Evolutionary conservation across 2,797 vertebrate species (phyloP), one percentile per base, ranked within the genome.

Genomic region (Xenentodon cancila): DNA sequence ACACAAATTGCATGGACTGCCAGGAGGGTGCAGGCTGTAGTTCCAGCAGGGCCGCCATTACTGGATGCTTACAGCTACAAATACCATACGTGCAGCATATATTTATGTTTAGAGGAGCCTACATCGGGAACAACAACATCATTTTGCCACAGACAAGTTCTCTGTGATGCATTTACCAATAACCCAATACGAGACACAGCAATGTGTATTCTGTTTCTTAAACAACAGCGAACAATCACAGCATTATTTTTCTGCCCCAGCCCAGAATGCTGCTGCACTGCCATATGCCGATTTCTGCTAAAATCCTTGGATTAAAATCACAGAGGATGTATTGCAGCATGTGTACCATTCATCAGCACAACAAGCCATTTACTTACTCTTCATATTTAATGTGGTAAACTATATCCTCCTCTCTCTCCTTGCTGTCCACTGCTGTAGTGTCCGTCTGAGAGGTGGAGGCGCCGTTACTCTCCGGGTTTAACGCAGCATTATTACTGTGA

Each of bases 361-460:
- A 68, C n/a, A 59, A 73, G 51, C 18, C 62, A 8, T 64, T 40
- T 88, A 98, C 98, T 98, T 97, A 99, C 98, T 99, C 98, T 73
- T 99, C 98, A 1, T 99, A 99, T 95, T 97, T 96, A 93, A 99
- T 98, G 94, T 94, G 97, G 93, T 99, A 99, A 89, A 95, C 86
- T 89, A 94, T 88, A 69, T 96, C 94, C 89, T 97, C 94, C 85
- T 90, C 93, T 84, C 76, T 86, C 84, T 94, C 93, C 80, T 82
- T 88, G 84, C 37, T 62, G 49, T 88, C 87, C 11, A 73, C 21
- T 52, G 84, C 58, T 82, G 93, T 77, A 89, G 87, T 94, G 89
- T 96, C 94, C 61, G 93, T 96, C 64, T 95, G 93, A 91, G 97
- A 98, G 55, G 97, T 96, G 72, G 97, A 97, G 76, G 96, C 95